Percentiles rank a stretch among this genome's conserved stretches.
Evolutionary conservation across 2,113 vertebrate species (phyloP).

Genomic region (Halcyon senegalensis): DNA sequence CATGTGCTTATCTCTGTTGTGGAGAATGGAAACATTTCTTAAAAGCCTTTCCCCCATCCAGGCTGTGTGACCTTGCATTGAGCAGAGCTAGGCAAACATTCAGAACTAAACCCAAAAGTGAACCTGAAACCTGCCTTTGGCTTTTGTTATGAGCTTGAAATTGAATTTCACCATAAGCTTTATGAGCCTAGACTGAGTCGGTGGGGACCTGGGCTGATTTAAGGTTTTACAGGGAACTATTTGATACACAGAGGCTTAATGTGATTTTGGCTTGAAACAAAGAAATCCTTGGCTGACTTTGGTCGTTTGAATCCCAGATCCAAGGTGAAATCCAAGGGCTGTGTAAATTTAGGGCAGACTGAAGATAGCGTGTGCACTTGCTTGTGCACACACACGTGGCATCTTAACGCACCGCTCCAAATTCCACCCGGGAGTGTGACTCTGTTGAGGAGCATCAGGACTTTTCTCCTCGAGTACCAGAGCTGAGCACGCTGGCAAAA

Average conservation of each 20-base stretch:
- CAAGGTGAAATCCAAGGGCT: constrained; percentile 36
- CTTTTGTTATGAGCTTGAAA: constrained; percentile 54
- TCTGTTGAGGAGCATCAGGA: background rate
- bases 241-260: constrained; percentile 45
- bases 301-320: background rate
- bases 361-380: accelerated
- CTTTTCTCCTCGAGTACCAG: background rate
- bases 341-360: background rate
- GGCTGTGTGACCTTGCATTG: constrained; percentile 5
- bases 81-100: constrained; percentile 23
- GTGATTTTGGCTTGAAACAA: constrained; percentile 47
- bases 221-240: constrained; percentile 54
- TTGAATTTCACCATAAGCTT: constrained; percentile 33
- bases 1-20: background rate
- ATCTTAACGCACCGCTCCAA: accelerated
- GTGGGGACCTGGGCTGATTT: constrained; percentile 35
- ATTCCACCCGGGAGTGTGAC: background rate
- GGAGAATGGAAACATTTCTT: background rate
- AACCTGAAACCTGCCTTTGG: constrained; percentile 49
- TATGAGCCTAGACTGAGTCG: constrained; percentile 34
- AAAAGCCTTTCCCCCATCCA: background rate
- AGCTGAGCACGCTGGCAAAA: background rate
- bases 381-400: accelerated
- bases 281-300: constrained; percentile 26
- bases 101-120: constrained; percentile 29